A percentile compares a stretch with the other conserved stretches of the same genome.
phyloP scores from a whole-genome alignment of 1,140 invertebrate species.

The Lepidurus couesii region DNA sequence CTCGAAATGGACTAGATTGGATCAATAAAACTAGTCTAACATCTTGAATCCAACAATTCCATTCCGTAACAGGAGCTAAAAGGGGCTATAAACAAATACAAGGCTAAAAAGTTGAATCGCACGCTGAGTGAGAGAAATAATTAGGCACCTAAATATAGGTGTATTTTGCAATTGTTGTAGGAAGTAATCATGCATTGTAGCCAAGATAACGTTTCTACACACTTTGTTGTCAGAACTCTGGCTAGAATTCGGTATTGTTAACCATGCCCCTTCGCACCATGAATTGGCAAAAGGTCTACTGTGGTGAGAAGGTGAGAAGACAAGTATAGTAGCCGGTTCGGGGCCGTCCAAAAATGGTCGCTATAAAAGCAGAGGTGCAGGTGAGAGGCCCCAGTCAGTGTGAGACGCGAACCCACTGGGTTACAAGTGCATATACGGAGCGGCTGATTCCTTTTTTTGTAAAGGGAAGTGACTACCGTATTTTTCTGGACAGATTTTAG shows the following conservation, averaged over 20 bases:
- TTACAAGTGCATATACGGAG: not conserved
- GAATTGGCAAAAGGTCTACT: not conserved
- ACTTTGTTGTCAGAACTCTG: no score
- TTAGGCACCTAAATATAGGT: no score
- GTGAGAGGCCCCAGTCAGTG: conserved; percentile 6
- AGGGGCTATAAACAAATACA: no score
- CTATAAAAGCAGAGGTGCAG: conserved; percentile 21
- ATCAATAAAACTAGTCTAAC: not conserved
- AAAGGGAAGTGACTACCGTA: no score
- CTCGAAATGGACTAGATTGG: not conserved
- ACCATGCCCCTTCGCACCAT: not conserved
- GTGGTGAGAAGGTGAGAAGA: not conserved
- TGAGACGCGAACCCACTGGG: conserved; percentile 6
- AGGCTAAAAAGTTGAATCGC: no score
- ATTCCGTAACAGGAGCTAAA: no score
- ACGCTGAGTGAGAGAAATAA: no score
- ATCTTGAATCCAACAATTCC: not conserved
- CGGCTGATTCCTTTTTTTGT: no score
- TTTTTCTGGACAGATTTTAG: not conserved
- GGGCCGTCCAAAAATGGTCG: conserved; percentile 16
- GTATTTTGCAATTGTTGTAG: no score
- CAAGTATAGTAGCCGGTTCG: conserved; percentile 3
- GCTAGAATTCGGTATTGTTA: no score
- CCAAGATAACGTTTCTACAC: no score
- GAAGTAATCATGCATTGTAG: no score